These are phyloP conservation scores for Megalurothrips usitatus DNA, from an alignment of 2,888 invertebrate species.

Conservation along the genomic window DNA sequence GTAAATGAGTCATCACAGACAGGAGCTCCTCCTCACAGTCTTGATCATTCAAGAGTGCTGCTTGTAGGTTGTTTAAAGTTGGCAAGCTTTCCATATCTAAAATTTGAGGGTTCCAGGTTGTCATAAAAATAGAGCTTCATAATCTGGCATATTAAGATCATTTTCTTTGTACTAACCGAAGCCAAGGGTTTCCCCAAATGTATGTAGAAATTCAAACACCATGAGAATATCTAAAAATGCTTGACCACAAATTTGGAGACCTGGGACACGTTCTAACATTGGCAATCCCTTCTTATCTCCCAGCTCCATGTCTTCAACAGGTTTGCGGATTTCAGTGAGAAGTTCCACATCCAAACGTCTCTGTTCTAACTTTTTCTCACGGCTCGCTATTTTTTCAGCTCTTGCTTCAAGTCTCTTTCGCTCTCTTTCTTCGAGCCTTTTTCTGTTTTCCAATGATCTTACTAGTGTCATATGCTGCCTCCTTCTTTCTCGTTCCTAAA, in stretches of 20 bases:
- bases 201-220: slow-evolving; percentile 95
- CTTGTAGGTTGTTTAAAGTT: slow-evolving; percentile 78
- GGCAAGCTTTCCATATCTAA: slow-evolving; percentile 82
- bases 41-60: slow-evolving; percentile 75
- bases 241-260: slow-evolving; percentile 74
- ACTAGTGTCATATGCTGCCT: slow-evolving; percentile 87
- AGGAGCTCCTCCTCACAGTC: slow-evolving; percentile 79
- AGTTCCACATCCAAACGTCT: slow-evolving; percentile 61
- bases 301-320: slow-evolving; percentile 86
- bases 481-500: slow-evolving; percentile 78
- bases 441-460: slow-evolving; percentile 77
- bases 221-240: slow-evolving; percentile 90
- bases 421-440: slow-evolving; percentile 83
- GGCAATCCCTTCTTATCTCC: slow-evolving; percentile 62
- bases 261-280: slow-evolving; percentile 69
- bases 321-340: slow-evolving; percentile 72
- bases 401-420: slow-evolving; percentile 59
- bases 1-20: slow-evolving; percentile 80
- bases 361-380: slow-evolving; percentile 77
- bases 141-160: too few species aligned
- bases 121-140: not conserved
- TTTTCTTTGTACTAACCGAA: slow-evolving; percentile 62
- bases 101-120: slow-evolving; percentile 34
- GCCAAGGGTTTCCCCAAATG: slow-evolving; percentile 91
- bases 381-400: slow-evolving; percentile 77